Evolutionary conservation across 2,113 vertebrate genomes (phyloP).

Genomic region (Salvelinus alpinus): DNA sequence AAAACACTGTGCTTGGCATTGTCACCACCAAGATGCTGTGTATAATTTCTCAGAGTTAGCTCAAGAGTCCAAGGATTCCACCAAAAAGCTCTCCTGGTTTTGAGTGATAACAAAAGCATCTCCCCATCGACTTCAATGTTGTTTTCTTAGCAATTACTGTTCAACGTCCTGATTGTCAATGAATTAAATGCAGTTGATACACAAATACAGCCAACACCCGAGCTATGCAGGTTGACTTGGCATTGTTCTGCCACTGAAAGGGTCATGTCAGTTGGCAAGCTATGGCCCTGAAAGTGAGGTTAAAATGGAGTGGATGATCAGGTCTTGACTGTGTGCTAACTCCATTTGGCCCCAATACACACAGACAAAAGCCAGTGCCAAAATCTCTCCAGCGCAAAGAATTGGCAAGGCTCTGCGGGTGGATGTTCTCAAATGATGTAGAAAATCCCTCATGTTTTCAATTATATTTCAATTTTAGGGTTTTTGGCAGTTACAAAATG

Average conservation of each 20-base stretch:
- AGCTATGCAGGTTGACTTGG: conserved; percentile 38
- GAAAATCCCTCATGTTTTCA: conserved; percentile 27
- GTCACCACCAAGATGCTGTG: conserved; percentile 1
- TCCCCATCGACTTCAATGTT: conserved; percentile 5
- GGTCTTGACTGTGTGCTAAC: conserved; percentile 48
- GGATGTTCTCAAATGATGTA: conserved; percentile 42
- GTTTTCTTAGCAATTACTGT: conserved; percentile 53
- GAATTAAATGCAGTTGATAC: conserved; percentile 42
- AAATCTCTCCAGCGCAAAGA: conserved; percentile 43
- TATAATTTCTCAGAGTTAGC: background rate
- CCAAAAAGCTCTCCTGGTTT: conserved; percentile 39
- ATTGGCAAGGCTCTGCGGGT: conserved; percentile 38
- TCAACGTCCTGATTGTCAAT: conserved; percentile 38
- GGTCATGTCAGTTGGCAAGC: conserved; percentile 48
- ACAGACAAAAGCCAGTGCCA: conserved; percentile 31
- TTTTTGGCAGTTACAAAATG: background rate
- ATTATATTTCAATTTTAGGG: background rate
- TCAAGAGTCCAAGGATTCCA: conserved; percentile 26
- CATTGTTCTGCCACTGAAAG: conserved; percentile 49
- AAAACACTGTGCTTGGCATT: conserved; percentile 11
- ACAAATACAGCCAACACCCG: conserved; percentile 17
- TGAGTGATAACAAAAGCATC: conserved; percentile 39
- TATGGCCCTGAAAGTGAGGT: conserved; percentile 44
- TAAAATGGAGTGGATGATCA: conserved; percentile 43
- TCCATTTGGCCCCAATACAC: conserved; percentile 49